Evolutionary conservation across 2,888 invertebrate species (phyloP).

Genomic region (Eurytoma adleriae): DNA sequence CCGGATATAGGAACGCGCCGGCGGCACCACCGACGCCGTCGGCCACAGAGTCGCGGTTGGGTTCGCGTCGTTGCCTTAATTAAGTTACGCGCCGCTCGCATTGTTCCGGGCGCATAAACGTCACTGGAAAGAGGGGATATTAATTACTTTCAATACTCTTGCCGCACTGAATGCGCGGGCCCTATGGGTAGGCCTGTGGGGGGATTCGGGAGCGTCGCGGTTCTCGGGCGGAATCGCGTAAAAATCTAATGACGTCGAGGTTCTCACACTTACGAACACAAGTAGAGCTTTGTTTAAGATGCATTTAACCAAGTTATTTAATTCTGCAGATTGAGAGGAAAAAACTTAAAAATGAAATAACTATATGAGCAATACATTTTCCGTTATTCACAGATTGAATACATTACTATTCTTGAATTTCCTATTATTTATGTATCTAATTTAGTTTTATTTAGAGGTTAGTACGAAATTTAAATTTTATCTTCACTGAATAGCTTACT

Average conservation of each 20-base stretch:
- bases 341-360: too few species aligned
- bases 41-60: conserved; percentile 73
- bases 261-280: too few species aligned
- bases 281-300: too few species aligned
- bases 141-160: conserved; percentile 71
- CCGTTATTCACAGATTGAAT: too few species aligned
- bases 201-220: not conserved
- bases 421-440: too few species aligned
- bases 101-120: conserved; percentile 73
- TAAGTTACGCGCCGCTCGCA: conserved; percentile 74
- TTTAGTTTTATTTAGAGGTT: too few species aligned
- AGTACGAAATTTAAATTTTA: too few species aligned
- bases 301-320: too few species aligned
- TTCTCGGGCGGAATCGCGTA: not conserved
- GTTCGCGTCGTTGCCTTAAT: conserved; percentile 75
- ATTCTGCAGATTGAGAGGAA: too few species aligned
- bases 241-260: too few species aligned
- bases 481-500: not conserved
- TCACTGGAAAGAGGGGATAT: conserved; percentile 71
- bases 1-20: conserved; percentile 66
- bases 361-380: too few species aligned
- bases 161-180: not conserved
- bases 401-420: too few species aligned
- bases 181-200: not conserved
- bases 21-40: conserved; percentile 59